These are phyloP conservation scores for Eumeta japonica DNA, from an alignment of 1,140 invertebrate genomes.

Conservation along the genomic window DNA sequence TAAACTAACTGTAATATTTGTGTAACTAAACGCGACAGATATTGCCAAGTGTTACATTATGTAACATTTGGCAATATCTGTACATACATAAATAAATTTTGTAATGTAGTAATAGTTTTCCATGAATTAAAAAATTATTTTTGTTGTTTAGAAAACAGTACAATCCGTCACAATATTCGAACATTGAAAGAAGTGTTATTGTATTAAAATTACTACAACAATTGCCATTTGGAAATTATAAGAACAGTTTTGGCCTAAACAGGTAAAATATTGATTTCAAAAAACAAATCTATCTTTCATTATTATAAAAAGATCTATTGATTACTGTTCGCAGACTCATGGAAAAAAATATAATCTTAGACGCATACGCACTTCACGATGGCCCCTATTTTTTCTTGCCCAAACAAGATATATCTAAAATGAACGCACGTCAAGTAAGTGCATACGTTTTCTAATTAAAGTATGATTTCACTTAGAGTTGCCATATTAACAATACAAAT, in stretches of 20 bases:
- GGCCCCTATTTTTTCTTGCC: conserved; percentile 13
- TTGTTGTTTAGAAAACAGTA: conserved; percentile 8
- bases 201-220: conserved; percentile 14
- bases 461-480: too few relatives aligned
- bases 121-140: too few relatives aligned
- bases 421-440: conserved; percentile 13
- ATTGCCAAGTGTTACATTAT: too few relatives aligned
- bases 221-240: conserved; percentile 11
- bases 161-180: conserved; percentile 8
- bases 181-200: conserved; percentile 13
- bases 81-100: background rate
- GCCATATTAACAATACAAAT: background rate
- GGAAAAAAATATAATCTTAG: conserved; percentile 11
- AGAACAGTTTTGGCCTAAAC: conserved; percentile 9
- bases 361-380: conserved; percentile 17
- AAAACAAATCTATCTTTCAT: too few relatives aligned
- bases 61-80: too few relatives aligned
- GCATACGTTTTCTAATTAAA: background rate
- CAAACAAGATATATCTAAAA: conserved; percentile 5
- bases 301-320: too few relatives aligned
- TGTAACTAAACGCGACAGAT: too few relatives aligned
- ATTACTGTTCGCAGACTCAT: conserved; percentile 12
- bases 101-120: background rate
- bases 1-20: too few relatives aligned
- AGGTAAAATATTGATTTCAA: background rate